Base-by-base conservation (phyloP, 1,140 invertebrate species). In the Camponotus floridanus region DNA sequence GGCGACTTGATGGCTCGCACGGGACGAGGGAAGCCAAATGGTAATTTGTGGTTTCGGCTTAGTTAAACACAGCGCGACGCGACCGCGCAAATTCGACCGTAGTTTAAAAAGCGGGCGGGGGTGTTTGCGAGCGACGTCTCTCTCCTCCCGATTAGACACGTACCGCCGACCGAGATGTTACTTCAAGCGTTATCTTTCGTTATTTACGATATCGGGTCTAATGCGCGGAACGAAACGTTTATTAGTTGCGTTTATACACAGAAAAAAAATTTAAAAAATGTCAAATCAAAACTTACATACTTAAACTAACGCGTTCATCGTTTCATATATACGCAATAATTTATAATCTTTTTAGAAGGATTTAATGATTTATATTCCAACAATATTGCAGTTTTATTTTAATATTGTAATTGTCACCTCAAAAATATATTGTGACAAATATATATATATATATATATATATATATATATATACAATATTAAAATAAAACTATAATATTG, bases 21-120 rank as follows among this genome's bases (percentile, higher is more conserved):
- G 78, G 59, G 74, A 80, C 62, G 85, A 71, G 85, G 48, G 42
- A 85, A 90, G 88, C 74, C 70, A 61, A 80, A 87, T 90, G 68
- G 74, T 90, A 86, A 89, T 89, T 81, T 74, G 78, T 57, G 85
- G 78, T 87, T 87, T 88, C 76, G 68, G 68, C 61, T 84, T 83
- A 83, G 79, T 83, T 83, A 74, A 83, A 83, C 79, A 61, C 42
- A 74, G 65, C 51, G 76, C 0, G 6, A 39, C 39, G 61, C 21
- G 33, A 31, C 15, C 51, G 65, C 39, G 68, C 55, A 61, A 74
- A 74, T 48, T 73, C 67, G 39, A 18, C 31, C 11, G 51, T 57
- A 21, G 26, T 74, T 73, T 73, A 73, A 74, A 83, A 83, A 74
- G 68, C 36, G 62, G 64, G n/a, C 45, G 45, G 15, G 26, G 42